These are phyloP conservation scores for Haemorhous mexicanus DNA, from an alignment of 2,113 vertebrate genomes.

Conservation along the genomic window DNA sequence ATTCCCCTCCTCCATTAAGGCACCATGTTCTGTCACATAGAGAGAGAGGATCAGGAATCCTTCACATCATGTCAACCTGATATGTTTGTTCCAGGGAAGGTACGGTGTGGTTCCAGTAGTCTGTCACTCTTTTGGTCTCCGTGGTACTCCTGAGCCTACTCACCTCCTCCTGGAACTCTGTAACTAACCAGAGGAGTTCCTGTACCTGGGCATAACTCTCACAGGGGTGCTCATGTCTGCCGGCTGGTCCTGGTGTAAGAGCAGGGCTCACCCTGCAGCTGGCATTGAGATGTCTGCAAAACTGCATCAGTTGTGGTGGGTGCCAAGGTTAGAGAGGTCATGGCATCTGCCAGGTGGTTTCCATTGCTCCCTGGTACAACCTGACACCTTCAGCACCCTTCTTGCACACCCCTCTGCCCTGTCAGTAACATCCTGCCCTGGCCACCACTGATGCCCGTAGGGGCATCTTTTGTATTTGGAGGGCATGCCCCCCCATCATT, in stretches of 20 bases:
- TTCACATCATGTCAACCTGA: background rate
- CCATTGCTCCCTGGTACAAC: background rate
- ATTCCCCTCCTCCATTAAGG: background rate
- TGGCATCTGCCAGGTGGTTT: background rate
- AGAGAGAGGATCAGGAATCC: no score
- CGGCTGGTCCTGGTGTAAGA: accelerated
- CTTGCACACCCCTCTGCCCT: background rate
- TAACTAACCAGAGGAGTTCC: background rate
- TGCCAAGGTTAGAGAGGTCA: background rate
- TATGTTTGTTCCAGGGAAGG: background rate
- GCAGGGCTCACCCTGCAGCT: background rate
- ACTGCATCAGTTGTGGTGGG: background rate
- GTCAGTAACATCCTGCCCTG: background rate
- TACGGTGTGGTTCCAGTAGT: background rate
- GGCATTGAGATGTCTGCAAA: background rate
- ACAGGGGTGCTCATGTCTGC: accelerated
- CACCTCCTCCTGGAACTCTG: background rate
- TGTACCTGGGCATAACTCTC: background rate
- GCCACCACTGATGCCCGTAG: background rate
- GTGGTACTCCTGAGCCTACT: background rate
- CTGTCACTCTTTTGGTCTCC: background rate
- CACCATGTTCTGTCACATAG: accelerated
- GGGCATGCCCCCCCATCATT: background rate
- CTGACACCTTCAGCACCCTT: background rate
- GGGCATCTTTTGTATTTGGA: background rate